phyloP scores from a whole-genome alignment of 2,113 vertebrate genomes.

The Stigmatopora argus region DNA sequence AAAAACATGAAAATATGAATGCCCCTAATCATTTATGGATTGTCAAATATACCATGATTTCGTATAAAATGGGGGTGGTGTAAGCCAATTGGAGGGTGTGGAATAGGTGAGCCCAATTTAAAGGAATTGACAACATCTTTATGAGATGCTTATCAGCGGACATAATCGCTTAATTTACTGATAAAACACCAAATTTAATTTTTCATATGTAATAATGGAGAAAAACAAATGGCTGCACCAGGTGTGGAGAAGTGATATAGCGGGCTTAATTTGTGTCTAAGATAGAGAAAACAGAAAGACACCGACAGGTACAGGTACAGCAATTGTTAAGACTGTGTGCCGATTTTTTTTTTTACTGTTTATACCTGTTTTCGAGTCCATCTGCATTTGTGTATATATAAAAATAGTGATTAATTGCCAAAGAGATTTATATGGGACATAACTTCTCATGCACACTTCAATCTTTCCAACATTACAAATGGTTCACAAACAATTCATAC shows the following conservation, averaged over 20 bases:
- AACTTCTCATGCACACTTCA: neutral
- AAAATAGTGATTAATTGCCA: no score
- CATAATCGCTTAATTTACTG: no score
- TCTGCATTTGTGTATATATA: no score
- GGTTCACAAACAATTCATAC: slow-evolving; percentile 54
- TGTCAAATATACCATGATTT: neutral
- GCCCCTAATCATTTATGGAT: neutral
- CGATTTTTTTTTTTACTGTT: neutral
- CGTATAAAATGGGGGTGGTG: neutral
- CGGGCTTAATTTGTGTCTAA: no score
- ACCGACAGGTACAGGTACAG: neutral
- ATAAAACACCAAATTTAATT: no score
- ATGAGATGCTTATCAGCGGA: no score
- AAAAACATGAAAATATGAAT: neutral
- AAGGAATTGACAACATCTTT: no score
- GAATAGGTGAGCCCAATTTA: no score
- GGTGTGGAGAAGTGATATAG: no score
- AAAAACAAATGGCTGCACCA: neutral
- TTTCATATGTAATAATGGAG: neutral
- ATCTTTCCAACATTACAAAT: neutral
- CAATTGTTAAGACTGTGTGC: neutral
- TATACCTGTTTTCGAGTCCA: no score
- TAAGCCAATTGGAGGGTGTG: no score
- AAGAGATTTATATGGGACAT: no score
- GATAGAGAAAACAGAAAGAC: neutral